Evolutionary conservation across 2,113 vertebrate genomes (phyloP).

Genomic region (Nibea coibor): DNA sequence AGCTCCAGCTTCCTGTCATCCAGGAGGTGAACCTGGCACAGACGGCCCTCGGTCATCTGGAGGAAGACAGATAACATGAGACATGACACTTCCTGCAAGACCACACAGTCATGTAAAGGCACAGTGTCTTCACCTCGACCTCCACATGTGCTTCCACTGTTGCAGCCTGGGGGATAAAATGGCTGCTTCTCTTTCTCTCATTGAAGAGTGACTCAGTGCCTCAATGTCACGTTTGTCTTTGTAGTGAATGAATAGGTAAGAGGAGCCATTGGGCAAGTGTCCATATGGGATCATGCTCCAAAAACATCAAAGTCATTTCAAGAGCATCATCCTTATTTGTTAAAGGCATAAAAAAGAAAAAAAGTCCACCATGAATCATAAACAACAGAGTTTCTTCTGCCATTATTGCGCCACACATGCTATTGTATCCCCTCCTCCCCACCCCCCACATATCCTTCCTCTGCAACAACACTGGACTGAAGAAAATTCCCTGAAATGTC

Average conservation of each 20-base stretch:
- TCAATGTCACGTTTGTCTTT: slow-evolving; percentile 46
- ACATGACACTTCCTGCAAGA: slow-evolving; percentile 7
- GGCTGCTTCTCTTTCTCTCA: neutral
- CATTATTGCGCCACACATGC: neutral
- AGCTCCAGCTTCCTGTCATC: slow-evolving; percentile 96
- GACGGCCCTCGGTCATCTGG: slow-evolving; percentile 97
- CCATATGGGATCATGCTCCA: neutral
- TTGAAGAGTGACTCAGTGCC: slow-evolving; percentile 23
- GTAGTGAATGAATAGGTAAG: slow-evolving; percentile 50
- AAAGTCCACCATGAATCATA: slow-evolving; percentile 12
- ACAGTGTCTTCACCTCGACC: slow-evolving; percentile 2
- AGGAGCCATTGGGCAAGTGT: slow-evolving; percentile 12
- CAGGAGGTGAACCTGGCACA: slow-evolving; percentile 94
- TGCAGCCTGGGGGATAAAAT: slow-evolving; percentile 7
- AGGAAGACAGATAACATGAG: slow-evolving; percentile 63
- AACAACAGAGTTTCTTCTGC: slow-evolving; percentile 22
- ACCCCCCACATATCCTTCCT: slow-evolving; percentile 35
- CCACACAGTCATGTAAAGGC: neutral
- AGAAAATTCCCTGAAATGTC: slow-evolving; percentile 33
- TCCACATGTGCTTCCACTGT: slow-evolving; percentile 13
- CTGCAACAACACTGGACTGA: slow-evolving; percentile 26
- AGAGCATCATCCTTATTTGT: neutral
- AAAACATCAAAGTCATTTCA: slow-evolving; percentile 32
- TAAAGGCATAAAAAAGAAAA: neutral
- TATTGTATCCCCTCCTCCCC: slow-evolving; percentile 21